Base-by-base conservation (phyloP, 2,888 invertebrate genomes). In the Endomychus coccineus region DNA sequence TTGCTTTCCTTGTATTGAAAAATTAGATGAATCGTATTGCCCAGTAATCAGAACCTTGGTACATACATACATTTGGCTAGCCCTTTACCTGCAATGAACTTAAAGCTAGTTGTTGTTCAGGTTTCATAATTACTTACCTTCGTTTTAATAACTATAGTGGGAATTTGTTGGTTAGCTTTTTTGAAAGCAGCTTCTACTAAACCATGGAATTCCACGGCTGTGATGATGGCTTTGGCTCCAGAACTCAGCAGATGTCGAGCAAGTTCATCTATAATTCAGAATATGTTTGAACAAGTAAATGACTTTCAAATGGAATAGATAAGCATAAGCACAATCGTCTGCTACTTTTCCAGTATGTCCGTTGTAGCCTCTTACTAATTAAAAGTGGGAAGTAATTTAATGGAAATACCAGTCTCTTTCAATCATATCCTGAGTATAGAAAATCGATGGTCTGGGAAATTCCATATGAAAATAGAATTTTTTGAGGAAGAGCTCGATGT, bases 181-280 rank as follows among this genome's bases (percentile, higher is more conserved):
- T 54, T 50, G 3, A 30, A 21, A n/a, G 73, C 57, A 1, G 73
- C 71, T 49, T 71, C 68, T 2, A 76, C 67, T 2, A 58, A 68
- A 4, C 24, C 11, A 27, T 27, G 29, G 40, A 73, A 70, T 51
- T 73, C 70, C 5, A 69, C 64, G 11, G 72, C 64, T 1, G 82
- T 79, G 12, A 85, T 66, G 2, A 83, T 56, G 2, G 74, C 67
- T 62, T 80, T 82, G 1, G 79, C 74, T n/a, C 70, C 66, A 9
- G 80, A 78, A 44, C 73, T 69, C 4, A 63, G 56, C 11, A 80
- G 43, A 59, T 85, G 85, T 27, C 75, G 75, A 4, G 67, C 57
- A 24, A 85, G 75, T 71, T 86, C 86, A 48, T 77, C 85, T 84
- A 68, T 19, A 74, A 74, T 14, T 7, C 6, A 6, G 27, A 12